A percentile compares a stretch with the other conserved stretches of the same genome.
These are phyloP conservation scores for Abrostola triplasia DNA, from an alignment of 2,888 invertebrate genomes.

Conservation along the genomic window DNA sequence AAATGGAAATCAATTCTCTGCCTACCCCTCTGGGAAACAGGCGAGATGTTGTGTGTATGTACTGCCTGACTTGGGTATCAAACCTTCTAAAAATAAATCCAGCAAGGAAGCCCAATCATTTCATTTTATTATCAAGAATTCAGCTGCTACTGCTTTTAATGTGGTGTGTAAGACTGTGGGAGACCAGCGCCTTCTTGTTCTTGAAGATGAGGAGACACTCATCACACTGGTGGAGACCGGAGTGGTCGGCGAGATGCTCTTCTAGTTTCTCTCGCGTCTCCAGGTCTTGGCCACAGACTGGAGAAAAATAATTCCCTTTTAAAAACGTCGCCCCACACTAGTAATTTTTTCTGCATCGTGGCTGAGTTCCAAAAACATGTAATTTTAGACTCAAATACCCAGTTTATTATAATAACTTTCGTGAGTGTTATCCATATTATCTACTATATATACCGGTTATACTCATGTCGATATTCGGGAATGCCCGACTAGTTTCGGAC, in stretches of 20 bases:
- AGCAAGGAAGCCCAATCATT: not conserved
- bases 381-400: too few relatives aligned
- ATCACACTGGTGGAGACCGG: constrained; percentile 22
- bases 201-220: constrained; percentile 40
- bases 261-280: constrained; percentile 25
- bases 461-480: too few relatives aligned
- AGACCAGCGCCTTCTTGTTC: constrained; percentile 15
- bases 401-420: too few relatives aligned
- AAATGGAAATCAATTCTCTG: too few relatives aligned
- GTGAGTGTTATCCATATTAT: too few relatives aligned
- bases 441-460: too few relatives aligned
- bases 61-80: too few relatives aligned
- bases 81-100: not conserved
- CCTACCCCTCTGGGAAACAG: too few relatives aligned
- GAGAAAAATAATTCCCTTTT: not conserved
- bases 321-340: not conserved
- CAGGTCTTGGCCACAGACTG: constrained; percentile 30
- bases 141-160: constrained; percentile 8
- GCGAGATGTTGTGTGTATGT: too few relatives aligned
- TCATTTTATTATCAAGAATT: not conserved
- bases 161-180: constrained; percentile 20
- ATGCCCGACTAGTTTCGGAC: too few relatives aligned
- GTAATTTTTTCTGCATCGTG: not conserved
- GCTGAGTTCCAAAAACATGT: too few relatives aligned
- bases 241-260: constrained; percentile 22